A percentile compares a stretch with the other conserved stretches of the same genome.
Evolutionary conservation across 2,888 invertebrate species (phyloP).

Genomic region (Erebia epiphron): DNA sequence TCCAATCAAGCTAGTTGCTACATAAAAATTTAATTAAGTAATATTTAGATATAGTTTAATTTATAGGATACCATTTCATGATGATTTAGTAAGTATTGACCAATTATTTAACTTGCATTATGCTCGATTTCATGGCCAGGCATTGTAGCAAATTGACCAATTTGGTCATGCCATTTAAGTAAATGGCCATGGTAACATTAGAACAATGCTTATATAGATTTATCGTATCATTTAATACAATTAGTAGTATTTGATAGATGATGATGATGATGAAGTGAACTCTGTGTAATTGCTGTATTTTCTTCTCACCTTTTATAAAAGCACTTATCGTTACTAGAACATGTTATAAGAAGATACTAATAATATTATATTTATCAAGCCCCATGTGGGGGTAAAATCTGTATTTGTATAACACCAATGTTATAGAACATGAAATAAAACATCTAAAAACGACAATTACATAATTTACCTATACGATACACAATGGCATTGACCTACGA

Average conservation of each 20-base stretch:
- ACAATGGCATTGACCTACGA: constrained; percentile 19
- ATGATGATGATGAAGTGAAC: too few species aligned
- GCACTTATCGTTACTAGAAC: too few species aligned
- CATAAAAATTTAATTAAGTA: background rate
- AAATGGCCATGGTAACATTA: constrained; percentile 1
- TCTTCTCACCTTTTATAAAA: too few species aligned
- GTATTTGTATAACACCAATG: too few species aligned
- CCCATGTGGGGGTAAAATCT: too few species aligned
- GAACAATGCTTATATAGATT: background rate
- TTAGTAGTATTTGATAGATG: too few species aligned
- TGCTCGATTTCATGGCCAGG: constrained; percentile 5
- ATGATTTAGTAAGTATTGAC: background rate
- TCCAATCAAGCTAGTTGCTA: background rate
- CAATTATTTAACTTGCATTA: background rate
- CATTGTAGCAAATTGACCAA: constrained; percentile 4
- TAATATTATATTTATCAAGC: too few species aligned
- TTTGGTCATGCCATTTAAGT: background rate
- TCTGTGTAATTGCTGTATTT: too few species aligned
- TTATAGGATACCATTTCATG: background rate
- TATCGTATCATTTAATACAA: too few species aligned
- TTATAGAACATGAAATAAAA: too few species aligned
- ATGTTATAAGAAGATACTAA: too few species aligned
- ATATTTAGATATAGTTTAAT: background rate
- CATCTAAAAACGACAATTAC: too few species aligned
- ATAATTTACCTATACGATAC: background rate